Evolutionary conservation across 2,797 vertebrate genomes (phyloP).

Genomic region (Catharus ustulatus): DNA sequence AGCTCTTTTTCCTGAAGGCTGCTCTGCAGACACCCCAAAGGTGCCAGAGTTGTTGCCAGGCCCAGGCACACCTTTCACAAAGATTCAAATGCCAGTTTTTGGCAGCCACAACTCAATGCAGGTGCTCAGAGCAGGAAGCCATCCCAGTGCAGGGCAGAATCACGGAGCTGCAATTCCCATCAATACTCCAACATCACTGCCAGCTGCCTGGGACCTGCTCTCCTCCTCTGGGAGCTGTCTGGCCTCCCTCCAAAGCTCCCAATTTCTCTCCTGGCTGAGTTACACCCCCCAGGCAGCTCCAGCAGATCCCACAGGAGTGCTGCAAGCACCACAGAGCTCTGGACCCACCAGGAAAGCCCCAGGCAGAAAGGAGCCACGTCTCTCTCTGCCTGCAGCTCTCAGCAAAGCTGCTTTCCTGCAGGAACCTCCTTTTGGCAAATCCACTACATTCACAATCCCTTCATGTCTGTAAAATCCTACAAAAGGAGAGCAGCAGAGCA

Average conservation of each 20-base stretch:
- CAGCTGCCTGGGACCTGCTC: conserved; percentile 5
- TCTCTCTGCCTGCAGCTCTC: background rate
- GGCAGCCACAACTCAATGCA: background rate
- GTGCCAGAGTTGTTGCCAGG: no score
- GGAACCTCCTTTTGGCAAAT: background rate
- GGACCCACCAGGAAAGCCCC: background rate
- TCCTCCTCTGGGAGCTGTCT: background rate
- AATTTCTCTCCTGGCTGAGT: background rate
- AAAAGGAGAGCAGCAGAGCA: background rate
- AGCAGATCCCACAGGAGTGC: background rate
- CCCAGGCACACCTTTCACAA: background rate
- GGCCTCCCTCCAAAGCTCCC: background rate
- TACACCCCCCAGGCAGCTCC: background rate
- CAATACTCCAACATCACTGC: background rate
- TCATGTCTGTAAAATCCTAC: background rate
- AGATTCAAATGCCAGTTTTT: background rate
- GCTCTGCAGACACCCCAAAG: background rate
- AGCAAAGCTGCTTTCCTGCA: background rate
- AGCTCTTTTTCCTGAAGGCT: background rate
- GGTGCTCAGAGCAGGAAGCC: background rate
- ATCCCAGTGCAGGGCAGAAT: background rate
- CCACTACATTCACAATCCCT: background rate
- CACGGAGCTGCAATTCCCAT: background rate
- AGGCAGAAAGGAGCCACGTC: background rate
- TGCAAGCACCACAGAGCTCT: background rate